phyloP scores from a whole-genome alignment of 2,113 vertebrate genomes.

The Dasyurus viverrinus region DNA sequence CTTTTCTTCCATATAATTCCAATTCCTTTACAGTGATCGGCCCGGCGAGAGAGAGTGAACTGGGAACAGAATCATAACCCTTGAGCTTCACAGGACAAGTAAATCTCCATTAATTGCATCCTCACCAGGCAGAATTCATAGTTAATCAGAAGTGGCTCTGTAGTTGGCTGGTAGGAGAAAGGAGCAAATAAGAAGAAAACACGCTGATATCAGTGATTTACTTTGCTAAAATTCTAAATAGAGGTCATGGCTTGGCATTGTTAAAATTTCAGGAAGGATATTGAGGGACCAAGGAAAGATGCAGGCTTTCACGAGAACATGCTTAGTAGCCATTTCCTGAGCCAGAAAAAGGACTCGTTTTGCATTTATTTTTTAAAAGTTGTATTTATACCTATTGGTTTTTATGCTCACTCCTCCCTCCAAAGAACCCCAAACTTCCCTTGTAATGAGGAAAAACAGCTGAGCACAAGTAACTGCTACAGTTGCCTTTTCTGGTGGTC shows the following conservation, averaged over 20 bases:
- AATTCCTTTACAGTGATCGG: constrained; percentile 27
- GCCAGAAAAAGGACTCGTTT: constrained; percentile 61
- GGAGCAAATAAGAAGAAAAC: constrained; percentile 15
- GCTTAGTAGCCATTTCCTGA: constrained; percentile 58
- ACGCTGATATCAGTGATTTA: neutral
- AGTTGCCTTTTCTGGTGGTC: neutral
- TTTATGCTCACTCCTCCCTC: neutral
- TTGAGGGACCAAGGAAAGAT: neutral
- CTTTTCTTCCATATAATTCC: constrained; percentile 48
- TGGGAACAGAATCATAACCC: neutral
- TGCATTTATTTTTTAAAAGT: neutral
- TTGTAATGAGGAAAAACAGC: neutral
- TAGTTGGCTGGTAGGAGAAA: constrained; percentile 40
- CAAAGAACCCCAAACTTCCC: neutral
- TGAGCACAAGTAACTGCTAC: neutral
- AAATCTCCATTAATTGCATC: constrained; percentile 39
- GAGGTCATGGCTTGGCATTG: neutral
- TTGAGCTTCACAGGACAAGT: neutral
- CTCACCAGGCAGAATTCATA: constrained; percentile 30
- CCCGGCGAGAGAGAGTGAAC: neutral
- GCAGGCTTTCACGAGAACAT: constrained; percentile 31
- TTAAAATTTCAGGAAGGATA: neutral
- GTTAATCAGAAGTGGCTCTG: constrained; percentile 21
- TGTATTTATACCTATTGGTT: neutral
- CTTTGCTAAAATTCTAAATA: neutral